Evolutionary conservation across 1,140 invertebrate species (phyloP), one percentile per base, ranked within the genome.

Genomic region (Pseudomyrmex dendroicus): DNA sequence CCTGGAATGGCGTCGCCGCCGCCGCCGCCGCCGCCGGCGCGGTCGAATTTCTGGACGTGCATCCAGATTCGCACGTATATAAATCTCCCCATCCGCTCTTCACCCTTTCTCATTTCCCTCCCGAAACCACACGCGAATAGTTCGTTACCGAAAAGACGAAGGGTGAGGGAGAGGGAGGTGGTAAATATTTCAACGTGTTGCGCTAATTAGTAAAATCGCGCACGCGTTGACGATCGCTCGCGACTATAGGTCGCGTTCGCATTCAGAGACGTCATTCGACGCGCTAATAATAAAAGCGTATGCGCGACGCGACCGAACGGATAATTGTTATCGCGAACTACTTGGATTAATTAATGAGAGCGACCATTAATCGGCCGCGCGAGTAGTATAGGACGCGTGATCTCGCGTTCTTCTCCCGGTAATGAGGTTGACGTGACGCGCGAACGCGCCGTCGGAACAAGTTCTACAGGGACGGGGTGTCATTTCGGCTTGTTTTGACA

Each of bases 261-360:
- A 90, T 90, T 90, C 89, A 88, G 86, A 35, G 0, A 35, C 35
- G 35, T 35, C 5, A 35, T 35, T 74, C 82, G 25, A 8, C 54
- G 52, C 57, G 48, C 17, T 67, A 48, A 70, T 82, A 48, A 82
- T 82, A 86, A 88, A 91, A 89, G 83, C 84, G 72, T 68, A 72
- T 83, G 76, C 66, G 86, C 59, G 73, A 13, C 70, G 74, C 82
- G 84, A 83, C 84, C 86, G 84, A 91, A 90, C 86, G 84, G 84
- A 89, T 90, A 90, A 91, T 90, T 89, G 91, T 91, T 89, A 88
- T 87, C 67, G 74, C 85, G 85, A 20, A 78, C 87, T 88, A 86
- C 89, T 90, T 90, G 59, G 73, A 86, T 87, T 62, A 87, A 87
- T 86, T 87, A 86, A 87, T 86, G 52, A 73, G 70, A 57, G 78